Percentiles rank a stretch among this genome's conserved stretches.
Conservation (phyloP, 1,140 invertebrate species). For the Lasaia peninsularis region DNA sequence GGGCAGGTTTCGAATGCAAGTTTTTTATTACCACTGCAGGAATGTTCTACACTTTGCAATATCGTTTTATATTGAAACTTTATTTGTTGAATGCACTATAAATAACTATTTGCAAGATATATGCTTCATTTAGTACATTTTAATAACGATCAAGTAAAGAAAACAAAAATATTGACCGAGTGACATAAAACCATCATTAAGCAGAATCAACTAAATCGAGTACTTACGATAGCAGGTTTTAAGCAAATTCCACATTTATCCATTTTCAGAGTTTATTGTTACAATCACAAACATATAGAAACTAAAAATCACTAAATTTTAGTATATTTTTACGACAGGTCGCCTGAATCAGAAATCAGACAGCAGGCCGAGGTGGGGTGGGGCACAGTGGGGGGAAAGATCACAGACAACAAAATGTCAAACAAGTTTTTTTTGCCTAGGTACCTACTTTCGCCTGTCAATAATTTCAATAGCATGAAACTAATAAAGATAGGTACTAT, state of each 20-base stretch:
- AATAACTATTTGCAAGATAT: constrained; percentile 6
- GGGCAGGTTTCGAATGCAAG: constrained; percentile 69
- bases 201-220: constrained; percentile 20
- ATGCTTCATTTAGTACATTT: constrained; percentile 52
- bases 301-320: constrained; percentile 50
- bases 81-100: background rate
- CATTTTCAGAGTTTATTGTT: constrained; percentile 38
- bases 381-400: constrained; percentile 46
- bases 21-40: constrained; percentile 54
- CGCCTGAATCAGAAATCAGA: constrained; percentile 47
- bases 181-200: constrained; percentile 35
- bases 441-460: background rate
- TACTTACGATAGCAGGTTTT: constrained; percentile 64
- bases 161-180: constrained; percentile 68
- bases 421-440: constrained; percentile 1
- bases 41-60: constrained; percentile 26
- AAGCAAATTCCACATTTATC: constrained; percentile 70
- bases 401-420: constrained; percentile 23
- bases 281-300: constrained; percentile 38
- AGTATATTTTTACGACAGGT: constrained; percentile 56
- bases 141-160: constrained; percentile 54
- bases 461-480: background rate
- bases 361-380: constrained; percentile 54
- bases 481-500: no score
- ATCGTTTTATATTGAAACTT: background rate